These are phyloP conservation scores for Turritopsis dohrnii DNA, from an alignment of 30 jellyfish, hydroid and myxozoan species.

Conservation along the genomic window DNA sequence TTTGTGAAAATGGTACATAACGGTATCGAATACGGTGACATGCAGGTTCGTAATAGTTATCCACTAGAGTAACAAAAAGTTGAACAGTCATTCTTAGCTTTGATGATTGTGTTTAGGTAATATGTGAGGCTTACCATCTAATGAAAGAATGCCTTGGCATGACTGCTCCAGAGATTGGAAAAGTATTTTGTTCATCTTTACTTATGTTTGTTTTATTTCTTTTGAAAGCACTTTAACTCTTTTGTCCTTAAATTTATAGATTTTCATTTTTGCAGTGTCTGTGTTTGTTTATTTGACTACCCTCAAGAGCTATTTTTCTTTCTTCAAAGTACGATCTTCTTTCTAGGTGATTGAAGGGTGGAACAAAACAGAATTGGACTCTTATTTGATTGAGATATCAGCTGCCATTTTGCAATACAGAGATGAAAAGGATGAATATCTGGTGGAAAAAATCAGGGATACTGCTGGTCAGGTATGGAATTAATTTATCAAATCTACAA, in stretches of 20 bases:
- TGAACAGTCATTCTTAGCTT: not conserved
- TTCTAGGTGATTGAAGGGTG: constrained; percentile 67
- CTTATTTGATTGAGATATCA: constrained; percentile 86
- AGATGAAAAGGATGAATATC: constrained; percentile 61
- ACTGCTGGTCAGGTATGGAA: constrained; percentile 94
- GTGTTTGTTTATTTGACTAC: not conserved
- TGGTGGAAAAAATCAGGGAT: constrained; percentile 84
- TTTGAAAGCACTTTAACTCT: not conserved
- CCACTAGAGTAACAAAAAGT: too few species aligned
- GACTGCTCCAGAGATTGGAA: constrained; percentile 88
- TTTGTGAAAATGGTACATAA: constrained; percentile 99
- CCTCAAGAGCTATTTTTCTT: not conserved
- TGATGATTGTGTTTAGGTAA: constrained; percentile 42
- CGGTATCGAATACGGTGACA: constrained; percentile 99
- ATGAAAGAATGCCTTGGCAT: constrained; percentile 84
- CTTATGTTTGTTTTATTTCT: not conserved
- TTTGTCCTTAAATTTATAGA: not conserved
- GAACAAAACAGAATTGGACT: constrained; percentile 94
- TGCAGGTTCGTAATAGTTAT: constrained; percentile 93
- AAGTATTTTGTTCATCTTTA: constrained; percentile 37
- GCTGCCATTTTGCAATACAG: constrained; percentile 68
- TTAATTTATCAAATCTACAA: too few species aligned
- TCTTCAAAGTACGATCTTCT: not conserved
- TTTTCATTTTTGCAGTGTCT: not conserved
- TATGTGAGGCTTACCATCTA: constrained; percentile 94